Conservation (phyloP, 1,140 invertebrate genomes). For the Cylas formicarius region DNA sequence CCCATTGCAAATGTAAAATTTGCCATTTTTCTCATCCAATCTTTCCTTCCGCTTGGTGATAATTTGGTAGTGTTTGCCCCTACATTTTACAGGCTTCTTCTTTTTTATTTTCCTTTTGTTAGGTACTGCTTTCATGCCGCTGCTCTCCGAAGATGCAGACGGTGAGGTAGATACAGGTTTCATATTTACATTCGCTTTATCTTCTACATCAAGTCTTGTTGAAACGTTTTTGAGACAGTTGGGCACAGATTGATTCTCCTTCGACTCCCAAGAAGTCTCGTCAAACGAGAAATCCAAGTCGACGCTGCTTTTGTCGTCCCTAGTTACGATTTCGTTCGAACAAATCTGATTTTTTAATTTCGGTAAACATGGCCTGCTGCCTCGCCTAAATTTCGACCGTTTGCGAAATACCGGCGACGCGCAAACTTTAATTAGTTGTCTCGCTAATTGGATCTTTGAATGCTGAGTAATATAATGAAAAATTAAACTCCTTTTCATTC, state of each 20-base stretch:
- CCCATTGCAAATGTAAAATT: constrained; percentile 19
- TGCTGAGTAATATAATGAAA: constrained; percentile 16
- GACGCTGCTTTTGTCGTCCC: constrained; percentile 20
- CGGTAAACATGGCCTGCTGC: neutral
- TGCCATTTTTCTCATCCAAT: no score
- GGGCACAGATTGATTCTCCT: constrained; percentile 1
- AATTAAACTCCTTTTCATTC: constrained; percentile 12
- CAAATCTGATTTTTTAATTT: constrained; percentile 4
- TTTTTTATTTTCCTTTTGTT: constrained; percentile 9
- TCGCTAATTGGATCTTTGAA: constrained; percentile 20
- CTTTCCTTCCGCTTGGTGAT: no score
- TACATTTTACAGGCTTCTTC: neutral
- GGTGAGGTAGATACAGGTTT: no score
- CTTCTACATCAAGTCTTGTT: no score
- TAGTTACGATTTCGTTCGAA: constrained; percentile 25
- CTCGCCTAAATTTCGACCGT: constrained; percentile 6
- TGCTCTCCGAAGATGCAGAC: constrained; percentile 7
- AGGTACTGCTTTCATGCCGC: neutral
- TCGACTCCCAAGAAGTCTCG: constrained; percentile 15
- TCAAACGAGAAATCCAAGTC: constrained; percentile 27
- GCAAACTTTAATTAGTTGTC: constrained; percentile 17
- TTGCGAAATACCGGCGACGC: constrained; percentile 8
- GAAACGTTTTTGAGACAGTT: neutral
- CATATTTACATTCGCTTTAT: no score
- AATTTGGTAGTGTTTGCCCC: no score